Base-by-base conservation (phyloP, 2,797 vertebrate genomes). In the Pipistrellus pygmaeus region DNA sequence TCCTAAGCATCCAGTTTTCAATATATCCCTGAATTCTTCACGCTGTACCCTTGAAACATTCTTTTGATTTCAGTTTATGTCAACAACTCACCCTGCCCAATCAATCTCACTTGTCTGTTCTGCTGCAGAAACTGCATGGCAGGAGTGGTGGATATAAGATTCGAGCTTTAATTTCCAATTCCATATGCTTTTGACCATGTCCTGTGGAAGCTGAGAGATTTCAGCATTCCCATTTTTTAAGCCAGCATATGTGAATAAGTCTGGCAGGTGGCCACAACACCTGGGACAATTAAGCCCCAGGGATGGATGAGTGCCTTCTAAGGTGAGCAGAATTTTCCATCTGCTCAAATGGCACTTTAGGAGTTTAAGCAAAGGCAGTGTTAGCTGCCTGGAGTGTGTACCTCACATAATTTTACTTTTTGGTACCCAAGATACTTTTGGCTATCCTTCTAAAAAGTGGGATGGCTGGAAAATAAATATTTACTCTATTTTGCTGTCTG, bases 221-320 rank as follows among this genome's bases (percentile, higher is more conserved):
- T 86, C 51, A 80, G 38, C 46, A 57, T 80, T 76, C 66, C 60
- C 30, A 27, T 90, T 85, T 96, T 92, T 91, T 72, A 82, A 95
- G 68, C 77, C 81, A 93, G 68, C 13, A 9, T 94, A 88, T 92
- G 83, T 93, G 90, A 95, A 64, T 92, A 96, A 90, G 51, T 80
- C 83, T 97, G 95, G 96, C 96, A 97, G 91, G 94, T 95, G 95
- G 91, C 96, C 96, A 95, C 55, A 92, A 94, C 96, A 96, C 93
- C 93, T 97, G 95, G 88, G 96, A 93, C 94, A 90, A 89, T 94
- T 95, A 97, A 97, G 85, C 93, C 93, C 97, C 72, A 84, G 95
- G 90, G 95, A 97, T 55, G 60, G 87, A 90, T 88, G 91, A 92
- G 44, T 86, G 82, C 75, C 92, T 95, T 93, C 90, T 90, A 94